Conservation (phyloP, 2,797 vertebrate species). For the Pempheris klunzingeri region DNA sequence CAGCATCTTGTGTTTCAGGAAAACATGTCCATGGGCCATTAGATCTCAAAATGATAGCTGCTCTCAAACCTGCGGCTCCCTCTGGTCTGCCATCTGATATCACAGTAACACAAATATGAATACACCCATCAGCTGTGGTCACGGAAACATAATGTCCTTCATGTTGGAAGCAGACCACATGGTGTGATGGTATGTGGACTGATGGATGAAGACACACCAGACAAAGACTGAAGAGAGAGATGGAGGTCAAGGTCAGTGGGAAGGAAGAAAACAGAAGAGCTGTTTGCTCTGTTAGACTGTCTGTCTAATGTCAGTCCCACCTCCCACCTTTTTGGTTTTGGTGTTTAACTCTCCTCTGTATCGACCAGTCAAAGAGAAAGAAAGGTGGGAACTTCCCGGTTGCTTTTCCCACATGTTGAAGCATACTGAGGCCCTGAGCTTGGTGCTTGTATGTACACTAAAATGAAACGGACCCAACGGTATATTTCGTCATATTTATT, state of each 20-base stretch:
- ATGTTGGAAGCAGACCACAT: neutral
- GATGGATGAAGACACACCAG: neutral
- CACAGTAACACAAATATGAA: neutral
- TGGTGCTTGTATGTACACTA: neutral
- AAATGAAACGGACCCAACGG: too few relatives aligned
- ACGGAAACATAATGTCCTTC: neutral
- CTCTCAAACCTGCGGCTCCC: neutral
- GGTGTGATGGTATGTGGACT: neutral
- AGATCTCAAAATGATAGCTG: too few relatives aligned
- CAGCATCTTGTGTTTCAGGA: neutral
- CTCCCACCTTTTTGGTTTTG: neutral
- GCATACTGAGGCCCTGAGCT: too few relatives aligned
- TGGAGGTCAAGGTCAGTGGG: neutral
- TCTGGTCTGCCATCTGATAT: neutral
- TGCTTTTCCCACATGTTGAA: too few relatives aligned
- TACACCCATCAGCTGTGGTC: neutral
- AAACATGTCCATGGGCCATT: too few relatives aligned
- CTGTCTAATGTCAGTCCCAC: neutral
- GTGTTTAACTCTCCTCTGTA: neutral
- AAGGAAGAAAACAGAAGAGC: neutral
- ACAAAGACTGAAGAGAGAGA: neutral
- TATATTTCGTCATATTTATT: too few relatives aligned
- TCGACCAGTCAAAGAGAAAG: too few relatives aligned
- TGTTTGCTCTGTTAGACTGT: too few relatives aligned
- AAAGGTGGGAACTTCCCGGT: too few relatives aligned